phyloP scores from a whole-genome alignment of 2,797 vertebrate genomes.

The Girardinus metallicus region DNA sequence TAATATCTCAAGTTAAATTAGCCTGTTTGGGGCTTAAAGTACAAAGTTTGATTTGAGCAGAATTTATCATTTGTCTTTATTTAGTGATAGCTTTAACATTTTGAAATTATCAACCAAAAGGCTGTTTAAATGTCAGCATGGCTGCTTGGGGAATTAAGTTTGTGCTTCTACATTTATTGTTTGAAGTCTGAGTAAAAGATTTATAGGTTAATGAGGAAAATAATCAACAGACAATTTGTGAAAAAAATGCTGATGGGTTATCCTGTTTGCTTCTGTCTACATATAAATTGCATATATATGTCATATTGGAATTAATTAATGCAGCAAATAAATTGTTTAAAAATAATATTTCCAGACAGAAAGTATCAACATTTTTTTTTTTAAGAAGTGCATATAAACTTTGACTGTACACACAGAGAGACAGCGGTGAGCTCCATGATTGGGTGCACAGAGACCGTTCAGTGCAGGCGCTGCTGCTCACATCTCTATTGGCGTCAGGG shows the following conservation, averaged over 20 bases:
- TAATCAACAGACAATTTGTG: background rate
- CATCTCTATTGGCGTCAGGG: conserved; percentile 74
- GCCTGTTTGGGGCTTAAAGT: conserved; percentile 19
- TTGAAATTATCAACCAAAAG: conserved; percentile 15
- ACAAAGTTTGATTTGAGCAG: conserved; percentile 4
- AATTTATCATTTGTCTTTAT: conserved; percentile 10
- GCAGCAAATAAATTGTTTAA: conserved; percentile 13
- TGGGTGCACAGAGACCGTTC: conserved; percentile 63
- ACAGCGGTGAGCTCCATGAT: conserved; percentile 64
- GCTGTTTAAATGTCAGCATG: conserved; percentile 16
- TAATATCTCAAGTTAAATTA: conserved; percentile 25
- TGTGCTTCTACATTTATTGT: conserved; percentile 17
- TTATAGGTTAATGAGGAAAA: conserved; percentile 1
- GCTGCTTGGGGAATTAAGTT: conserved; percentile 8
- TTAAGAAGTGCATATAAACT: conserved; percentile 35
- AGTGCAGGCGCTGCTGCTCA: conserved; percentile 64
- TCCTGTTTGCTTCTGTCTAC: background rate
- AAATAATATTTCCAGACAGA: conserved; percentile 36
- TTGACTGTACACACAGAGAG: conserved; percentile 34
- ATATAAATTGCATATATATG: background rate
- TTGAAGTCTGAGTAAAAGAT: conserved; percentile 5
- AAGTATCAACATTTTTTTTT: conserved; percentile 33
- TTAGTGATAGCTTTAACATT: conserved; percentile 22
- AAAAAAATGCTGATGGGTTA: background rate
- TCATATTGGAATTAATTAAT: background rate